Conservation (phyloP, 2,888 invertebrate species). For the Agrochola lota region DNA sequence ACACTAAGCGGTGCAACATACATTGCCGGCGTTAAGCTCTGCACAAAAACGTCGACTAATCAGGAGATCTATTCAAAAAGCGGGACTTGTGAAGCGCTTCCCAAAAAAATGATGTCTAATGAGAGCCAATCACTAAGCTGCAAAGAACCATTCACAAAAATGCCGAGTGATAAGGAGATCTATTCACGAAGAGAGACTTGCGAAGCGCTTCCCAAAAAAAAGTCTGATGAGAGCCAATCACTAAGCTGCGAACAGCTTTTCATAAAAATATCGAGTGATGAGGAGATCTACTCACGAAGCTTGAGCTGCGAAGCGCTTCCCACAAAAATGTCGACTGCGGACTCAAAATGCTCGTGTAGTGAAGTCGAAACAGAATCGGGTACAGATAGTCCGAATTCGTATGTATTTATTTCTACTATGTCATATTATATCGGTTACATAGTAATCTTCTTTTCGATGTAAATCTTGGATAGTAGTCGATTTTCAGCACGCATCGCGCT, state of each 20-base stretch:
- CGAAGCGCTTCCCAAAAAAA: too few relatives aligned
- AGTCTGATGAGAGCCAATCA: neutral
- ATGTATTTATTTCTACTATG: conserved; percentile 40
- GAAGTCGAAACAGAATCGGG: neutral
- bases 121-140: neutral
- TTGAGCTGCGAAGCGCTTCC: neutral
- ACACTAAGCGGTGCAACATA: neutral
- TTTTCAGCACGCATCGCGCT: conserved; percentile 30
- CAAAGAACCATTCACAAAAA: neutral
- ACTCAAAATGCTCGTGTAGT: conserved; percentile 8
- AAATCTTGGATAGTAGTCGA: neutral
- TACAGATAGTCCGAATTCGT: conserved; percentile 30
- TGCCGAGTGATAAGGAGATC: neutral
- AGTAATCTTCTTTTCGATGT: neutral
- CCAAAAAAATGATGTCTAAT: neutral
- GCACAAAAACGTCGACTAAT: neutral
- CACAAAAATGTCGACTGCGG: neutral
- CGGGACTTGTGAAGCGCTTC: conserved; percentile 5
- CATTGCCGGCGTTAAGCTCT: neutral
- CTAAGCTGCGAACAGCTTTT: neutral
- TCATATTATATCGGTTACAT: neutral
- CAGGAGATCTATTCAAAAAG: conserved; percentile 35
- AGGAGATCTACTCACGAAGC: neutral
- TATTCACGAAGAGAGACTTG: neutral
- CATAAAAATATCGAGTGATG: neutral